Evolutionary conservation across 1,140 invertebrate species (phyloP).

Genomic region (Drosophila lacertosa): DNA sequence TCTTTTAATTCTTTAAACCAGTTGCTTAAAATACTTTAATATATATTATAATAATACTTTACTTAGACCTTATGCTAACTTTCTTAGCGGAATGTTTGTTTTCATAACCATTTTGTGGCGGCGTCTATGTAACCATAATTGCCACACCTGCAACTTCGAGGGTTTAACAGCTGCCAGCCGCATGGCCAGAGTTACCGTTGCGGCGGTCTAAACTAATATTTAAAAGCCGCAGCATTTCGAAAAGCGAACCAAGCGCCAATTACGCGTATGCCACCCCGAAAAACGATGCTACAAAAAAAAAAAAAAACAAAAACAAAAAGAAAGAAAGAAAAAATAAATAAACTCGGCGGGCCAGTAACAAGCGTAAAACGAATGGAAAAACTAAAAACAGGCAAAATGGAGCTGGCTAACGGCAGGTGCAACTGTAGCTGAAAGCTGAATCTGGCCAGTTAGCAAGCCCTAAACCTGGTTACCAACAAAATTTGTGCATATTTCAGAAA

Average conservation of each 20-base stretch:
- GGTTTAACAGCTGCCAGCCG: constrained; percentile 38
- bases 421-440: constrained; percentile 18
- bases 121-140: constrained; percentile 27
- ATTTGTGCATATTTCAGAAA: constrained; percentile 53
- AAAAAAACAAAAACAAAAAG: too few species aligned
- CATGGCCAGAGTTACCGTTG: constrained; percentile 22
- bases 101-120: constrained; percentile 16
- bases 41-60: too few species aligned
- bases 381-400: constrained; percentile 3
- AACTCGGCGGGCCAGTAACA: constrained; percentile 30
- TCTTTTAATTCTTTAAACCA: too few species aligned
- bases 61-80: constrained; percentile 11
- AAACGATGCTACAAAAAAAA: constrained; percentile 46
- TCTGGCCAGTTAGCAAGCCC: constrained; percentile 41
- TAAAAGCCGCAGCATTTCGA: constrained; percentile 55
- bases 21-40: too few species aligned
- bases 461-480: constrained; percentile 36
- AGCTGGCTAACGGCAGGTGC: constrained; percentile 5
- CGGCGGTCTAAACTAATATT: constrained; percentile 50
- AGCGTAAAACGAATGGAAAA: constrained; percentile 42
- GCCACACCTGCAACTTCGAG: constrained; percentile 33
- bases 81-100: constrained; percentile 22
- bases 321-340: too few species aligned
- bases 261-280: constrained; percentile 49
- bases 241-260: constrained; percentile 64